These are phyloP conservation scores for Ibycter americanus DNA, from an alignment of 2,797 vertebrate genomes.

Conservation along the genomic window DNA sequence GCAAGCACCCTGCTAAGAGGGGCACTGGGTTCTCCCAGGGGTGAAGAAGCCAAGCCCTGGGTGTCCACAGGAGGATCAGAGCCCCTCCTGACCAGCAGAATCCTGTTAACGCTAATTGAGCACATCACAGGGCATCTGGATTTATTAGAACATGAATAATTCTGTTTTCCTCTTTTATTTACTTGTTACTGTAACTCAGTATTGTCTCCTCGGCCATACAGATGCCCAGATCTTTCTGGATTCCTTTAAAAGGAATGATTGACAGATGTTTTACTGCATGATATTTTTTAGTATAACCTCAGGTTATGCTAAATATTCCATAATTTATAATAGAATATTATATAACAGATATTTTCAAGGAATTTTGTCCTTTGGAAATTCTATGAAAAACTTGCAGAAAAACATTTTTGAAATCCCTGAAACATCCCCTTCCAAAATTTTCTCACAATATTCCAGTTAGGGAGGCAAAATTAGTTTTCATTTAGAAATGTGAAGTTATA, in stretches of 20 bases:
- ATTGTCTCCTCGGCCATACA: not conserved
- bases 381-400: not conserved
- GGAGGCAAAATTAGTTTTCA: not conserved
- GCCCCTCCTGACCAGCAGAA: not conserved
- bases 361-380: not conserved
- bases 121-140: not conserved
- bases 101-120: not conserved
- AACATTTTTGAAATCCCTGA: not conserved
- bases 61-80: not conserved
- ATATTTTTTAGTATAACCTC: not conserved
- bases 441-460: not conserved
- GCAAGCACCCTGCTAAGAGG: too few species aligned
- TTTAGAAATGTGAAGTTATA: not conserved
- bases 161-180: not conserved
- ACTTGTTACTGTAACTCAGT: not conserved
- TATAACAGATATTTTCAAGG: not conserved
- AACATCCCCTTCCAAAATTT: not conserved
- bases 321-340: not conserved
- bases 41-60: not conserved
- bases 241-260: not conserved
- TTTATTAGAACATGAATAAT: not conserved
- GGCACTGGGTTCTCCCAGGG: accelerated
- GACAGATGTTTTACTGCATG: not conserved
- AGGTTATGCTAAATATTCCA: not conserved
- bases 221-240: not conserved